Conservation (phyloP, 2,113 vertebrate genomes). For the Spilogale gracilis region DNA sequence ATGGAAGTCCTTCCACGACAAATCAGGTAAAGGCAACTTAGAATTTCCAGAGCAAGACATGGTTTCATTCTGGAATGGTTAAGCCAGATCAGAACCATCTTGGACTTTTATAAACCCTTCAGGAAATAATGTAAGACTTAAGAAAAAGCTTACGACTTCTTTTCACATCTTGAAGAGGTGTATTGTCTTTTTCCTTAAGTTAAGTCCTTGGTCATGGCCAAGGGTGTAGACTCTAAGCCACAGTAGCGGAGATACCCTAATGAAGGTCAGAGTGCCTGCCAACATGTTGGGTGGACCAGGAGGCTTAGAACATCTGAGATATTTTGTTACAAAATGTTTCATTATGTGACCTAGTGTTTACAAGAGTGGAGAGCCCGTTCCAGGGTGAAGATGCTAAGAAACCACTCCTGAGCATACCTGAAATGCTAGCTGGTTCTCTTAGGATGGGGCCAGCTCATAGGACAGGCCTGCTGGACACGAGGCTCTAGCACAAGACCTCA, state of each 20-base stretch:
- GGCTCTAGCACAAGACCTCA: not conserved
- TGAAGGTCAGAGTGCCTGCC: not conserved
- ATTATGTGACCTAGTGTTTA: fast-evolving
- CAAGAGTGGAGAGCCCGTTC: not conserved
- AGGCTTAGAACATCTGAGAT: too few relatives aligned
- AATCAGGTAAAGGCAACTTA: constrained; percentile 54
- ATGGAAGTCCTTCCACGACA: not conserved
- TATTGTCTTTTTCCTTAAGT: not conserved
- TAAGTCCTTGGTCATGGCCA: constrained; percentile 31
- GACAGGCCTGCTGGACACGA: not conserved
- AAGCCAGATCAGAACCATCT: not conserved
- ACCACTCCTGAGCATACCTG: not conserved
- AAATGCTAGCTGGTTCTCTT: fast-evolving
- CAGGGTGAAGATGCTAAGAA: not conserved
- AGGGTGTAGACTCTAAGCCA: constrained; percentile 31
- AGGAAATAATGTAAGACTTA: not conserved
- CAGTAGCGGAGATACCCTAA: not conserved
- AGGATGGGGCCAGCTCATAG: too few relatives aligned
- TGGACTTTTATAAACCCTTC: not conserved
- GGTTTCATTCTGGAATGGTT: not conserved
- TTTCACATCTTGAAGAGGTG: not conserved
- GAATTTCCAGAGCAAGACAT: not conserved
- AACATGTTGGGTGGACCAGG: fast-evolving
- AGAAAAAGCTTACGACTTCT: not conserved
- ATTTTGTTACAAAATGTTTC: not conserved